Base-by-base conservation (phyloP, 1,140 invertebrate species). In the Steinernema feltiae region DNA sequence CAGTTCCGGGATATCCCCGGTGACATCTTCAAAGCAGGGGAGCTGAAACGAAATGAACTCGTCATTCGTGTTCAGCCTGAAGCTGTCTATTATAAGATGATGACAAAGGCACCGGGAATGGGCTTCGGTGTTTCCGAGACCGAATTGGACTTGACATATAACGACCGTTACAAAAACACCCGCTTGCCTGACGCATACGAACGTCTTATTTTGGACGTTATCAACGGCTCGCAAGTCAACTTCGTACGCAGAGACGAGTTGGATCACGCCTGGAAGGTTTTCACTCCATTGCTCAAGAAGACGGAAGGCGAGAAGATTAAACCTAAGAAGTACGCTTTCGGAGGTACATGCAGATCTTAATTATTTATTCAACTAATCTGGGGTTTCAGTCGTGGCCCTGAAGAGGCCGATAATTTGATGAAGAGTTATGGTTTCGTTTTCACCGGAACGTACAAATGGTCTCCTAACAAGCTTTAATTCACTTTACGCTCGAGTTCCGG, bases 11-110 rank as follows among this genome's bases (percentile, higher is more conserved):
- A 98, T 88, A 94, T 97, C 0, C 91, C 94, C 48, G 96, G 95
- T 29, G 95, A 99, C 88, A 98, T 99, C 81, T 99, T 99, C 87
- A n/a, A n/a, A n/a, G 80, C 91, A 82, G 94, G 93, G 0, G 79
- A 80, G 30, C 88, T 92, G 1, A 97, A 97, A 85, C 90, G 97
- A 80, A 98, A 99, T 88, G 97, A 99, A 88, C 88, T 99, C 24
- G 97, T 99, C 0, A 95, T 99, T 80, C 90, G 97, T 78, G 95
- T 99, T 0, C 97, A 99, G 88, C 97, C 97, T 69, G 97, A 99
- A 89, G 96, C 97, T 24, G 90, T 99, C 0, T 99, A 99, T 87
- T 90, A 98, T 48, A 99, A 99, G 89, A 91, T 99, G 89, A 99
- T 98, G 94, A 94, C 93, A 1, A 99, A 99, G 89, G 92, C 92